Evolutionary conservation across 2,797 vertebrate genomes (phyloP), one percentile per base, ranked within the genome.

Genomic region (Rhinophrynus dorsalis): DNA sequence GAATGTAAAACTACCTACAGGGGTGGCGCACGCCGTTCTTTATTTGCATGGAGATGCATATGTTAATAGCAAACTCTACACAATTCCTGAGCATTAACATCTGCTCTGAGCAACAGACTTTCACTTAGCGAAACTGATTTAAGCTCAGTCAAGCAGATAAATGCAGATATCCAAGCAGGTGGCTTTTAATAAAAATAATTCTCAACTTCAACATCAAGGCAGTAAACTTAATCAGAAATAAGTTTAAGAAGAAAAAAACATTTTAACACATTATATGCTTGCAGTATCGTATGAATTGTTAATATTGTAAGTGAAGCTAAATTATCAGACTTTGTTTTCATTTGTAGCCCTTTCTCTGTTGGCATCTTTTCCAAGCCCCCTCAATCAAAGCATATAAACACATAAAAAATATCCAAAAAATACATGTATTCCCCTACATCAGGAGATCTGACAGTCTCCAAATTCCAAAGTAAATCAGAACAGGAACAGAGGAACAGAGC

Each of bases 91-190:
- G 84, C 79, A 85, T 86, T 87, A 89, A 90, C 89, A 91, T 90
- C 88, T 91, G 90, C 85, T 89, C 80, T 79, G 81, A 85, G 84
- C 81, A 86, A 85, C 85, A 86, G 83, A 87, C 85, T 89, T 87
- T 86, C 88, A 90, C 88, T 89, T 89, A 88, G 79, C 84, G 83
- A 87, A 90, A 89, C 85, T 86, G 89, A 90, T 90, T 91, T 90
- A 89, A 87, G 86, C 83, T 86, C 90, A 88, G 82, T 87, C 87
- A 91, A 90, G 89, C 90, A 90, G 87, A 90, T 90, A 90, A 90
- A 90, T 80, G 86, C 83, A 84, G 82, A 87, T 85, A 90, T 87
- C 84, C 85, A 84, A 89, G 84, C 86, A 91, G 88, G 89, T 90
- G 89, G 85, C 85, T 88, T 79, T 67, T 55, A 82, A 81, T 33